These are phyloP conservation scores for Proteles cristata DNA, from an alignment of 2,113 vertebrate genomes.

Conservation along the genomic window DNA sequence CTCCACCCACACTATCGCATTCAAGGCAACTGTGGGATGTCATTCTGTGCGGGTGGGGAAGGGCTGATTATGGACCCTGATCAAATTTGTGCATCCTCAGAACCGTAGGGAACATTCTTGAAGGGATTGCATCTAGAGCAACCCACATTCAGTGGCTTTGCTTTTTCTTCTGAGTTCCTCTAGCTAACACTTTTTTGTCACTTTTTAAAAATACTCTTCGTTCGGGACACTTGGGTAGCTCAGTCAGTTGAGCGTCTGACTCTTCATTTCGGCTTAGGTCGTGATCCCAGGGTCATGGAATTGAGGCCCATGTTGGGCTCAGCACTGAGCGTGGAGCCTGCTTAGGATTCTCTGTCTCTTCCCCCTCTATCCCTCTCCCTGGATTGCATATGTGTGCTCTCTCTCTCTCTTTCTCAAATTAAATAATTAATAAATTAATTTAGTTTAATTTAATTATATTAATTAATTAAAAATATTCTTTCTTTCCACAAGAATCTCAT, in stretches of 20 bases:
- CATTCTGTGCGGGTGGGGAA: no score
- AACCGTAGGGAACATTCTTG: background rate
- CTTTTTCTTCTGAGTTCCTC: slow-evolving; percentile 8
- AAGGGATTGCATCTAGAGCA: background rate
- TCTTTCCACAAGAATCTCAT: background rate
- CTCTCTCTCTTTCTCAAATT: no score
- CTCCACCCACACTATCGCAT: background rate
- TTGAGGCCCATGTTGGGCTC: no score
- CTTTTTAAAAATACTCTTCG: slow-evolving; percentile 6
- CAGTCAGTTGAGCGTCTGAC: no score
- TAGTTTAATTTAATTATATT: no score
- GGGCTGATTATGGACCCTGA: background rate
- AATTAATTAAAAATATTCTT: background rate
- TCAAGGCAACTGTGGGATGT: background rate
- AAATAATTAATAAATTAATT: no score
- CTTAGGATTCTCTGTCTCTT: no score
- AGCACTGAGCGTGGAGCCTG: no score
- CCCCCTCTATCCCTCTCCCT: no score
- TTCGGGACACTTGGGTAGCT: background rate
- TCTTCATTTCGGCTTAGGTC: no score
- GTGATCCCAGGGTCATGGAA: no score
- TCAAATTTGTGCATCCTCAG: background rate
- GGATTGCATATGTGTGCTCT: no score
- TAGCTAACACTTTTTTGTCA: slow-evolving; percentile 7
- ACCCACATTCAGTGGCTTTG: background rate